Evolutionary conservation across 2,888 invertebrate species (phyloP), one percentile per base, ranked within the genome.

Genomic region (Allygus modestus): DNA sequence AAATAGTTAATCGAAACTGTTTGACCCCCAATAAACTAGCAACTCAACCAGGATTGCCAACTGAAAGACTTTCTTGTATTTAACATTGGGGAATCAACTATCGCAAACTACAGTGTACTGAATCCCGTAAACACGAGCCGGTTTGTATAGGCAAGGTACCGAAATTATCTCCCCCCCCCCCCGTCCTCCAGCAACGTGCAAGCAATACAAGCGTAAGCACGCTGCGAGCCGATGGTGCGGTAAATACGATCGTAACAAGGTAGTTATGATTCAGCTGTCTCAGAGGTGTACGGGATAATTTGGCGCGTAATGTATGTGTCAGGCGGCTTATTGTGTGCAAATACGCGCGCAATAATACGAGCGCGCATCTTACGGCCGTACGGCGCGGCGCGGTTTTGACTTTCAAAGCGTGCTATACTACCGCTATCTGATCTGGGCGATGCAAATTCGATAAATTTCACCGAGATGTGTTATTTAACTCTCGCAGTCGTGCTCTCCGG

Each of bases 241-340:
- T 43, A n/a, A 71, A 71, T 41, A 20, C 20, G 43, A 1, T 23
- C 23, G 46, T 79, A 79, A 79, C 79, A 79, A 79, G 79, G 79
- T 79, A 79, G 79, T 79, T 79, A 79, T 79, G 79, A 79, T 79
- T 79, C 79, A 79, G 79, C 28, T 58, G 79, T 79, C 79, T 4
- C 2, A 0, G 58, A 79, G 79, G 79, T 79, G 58, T 79, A 79
- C 79, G 58, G 79, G 79, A 79, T 79, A 79, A 79, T 79, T 79
- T 79, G 79, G 58, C 33, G 26, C 11, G 33, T 33, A 58, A 79
- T 79, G 79, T 58, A 79, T 58, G 79, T 79, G 79, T 79, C 79
- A 26, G 54, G 33, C 33, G 31, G 54, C 33, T 15, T 51, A 79
- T 79, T 79, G 79, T 79, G 79, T 79, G 79, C 58, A 79, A 79